phyloP scores from a whole-genome alignment of 2,888 invertebrate species.

The Helobdella robusta region DNA sequence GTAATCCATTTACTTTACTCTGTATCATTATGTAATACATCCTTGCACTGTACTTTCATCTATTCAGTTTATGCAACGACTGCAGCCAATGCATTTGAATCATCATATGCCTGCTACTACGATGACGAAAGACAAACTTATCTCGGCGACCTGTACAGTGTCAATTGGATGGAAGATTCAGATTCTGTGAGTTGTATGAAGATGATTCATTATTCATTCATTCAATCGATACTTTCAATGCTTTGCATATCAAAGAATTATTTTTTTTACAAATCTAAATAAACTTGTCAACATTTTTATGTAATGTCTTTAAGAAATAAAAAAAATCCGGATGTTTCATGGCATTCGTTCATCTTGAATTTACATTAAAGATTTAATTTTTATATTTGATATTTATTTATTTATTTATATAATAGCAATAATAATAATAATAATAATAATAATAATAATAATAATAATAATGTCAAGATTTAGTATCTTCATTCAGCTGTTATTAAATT shows the following conservation, averaged over 20 bases:
- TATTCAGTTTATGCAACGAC: constrained; percentile 53
- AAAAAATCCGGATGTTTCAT: too few relatives aligned
- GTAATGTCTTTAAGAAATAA: too few relatives aligned
- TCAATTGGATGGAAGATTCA: constrained; percentile 58
- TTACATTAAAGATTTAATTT: too few relatives aligned
- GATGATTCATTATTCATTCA: not conserved
- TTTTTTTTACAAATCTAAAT: too few relatives aligned
- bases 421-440: too few relatives aligned
- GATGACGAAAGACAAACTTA: constrained; percentile 53
- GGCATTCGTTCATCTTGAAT: too few relatives aligned
- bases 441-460: too few relatives aligned
- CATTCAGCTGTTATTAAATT: too few relatives aligned
- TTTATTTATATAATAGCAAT: too few relatives aligned
- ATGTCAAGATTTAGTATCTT: too few relatives aligned
- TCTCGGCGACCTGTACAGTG: constrained; percentile 58
- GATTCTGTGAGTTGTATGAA: constrained; percentile 44
- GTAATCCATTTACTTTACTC: not conserved
- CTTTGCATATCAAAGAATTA: not conserved
- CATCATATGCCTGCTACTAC: constrained; percentile 57
- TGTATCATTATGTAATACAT: not conserved
- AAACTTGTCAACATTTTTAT: too few relatives aligned
- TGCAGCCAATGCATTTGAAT: constrained; percentile 56
- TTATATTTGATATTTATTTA: too few relatives aligned
- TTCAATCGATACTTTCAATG: not conserved
- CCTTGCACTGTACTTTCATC: not conserved